Conservation (phyloP, 2,113 vertebrate species). For the Oenanthe melanoleuca region DNA sequence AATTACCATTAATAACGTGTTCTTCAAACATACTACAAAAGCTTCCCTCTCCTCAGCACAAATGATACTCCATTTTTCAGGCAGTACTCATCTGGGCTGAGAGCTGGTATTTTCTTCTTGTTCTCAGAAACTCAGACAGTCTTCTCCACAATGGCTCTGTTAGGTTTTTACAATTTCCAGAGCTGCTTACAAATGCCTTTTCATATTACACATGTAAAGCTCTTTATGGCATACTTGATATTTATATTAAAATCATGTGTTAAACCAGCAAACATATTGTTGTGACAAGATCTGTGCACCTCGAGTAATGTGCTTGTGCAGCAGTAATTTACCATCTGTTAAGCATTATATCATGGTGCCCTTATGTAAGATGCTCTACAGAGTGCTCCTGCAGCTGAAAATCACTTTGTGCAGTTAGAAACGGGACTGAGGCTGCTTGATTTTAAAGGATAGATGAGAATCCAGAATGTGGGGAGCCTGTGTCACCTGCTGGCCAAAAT, state of each 20-base stretch:
- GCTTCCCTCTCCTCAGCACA: not conserved
- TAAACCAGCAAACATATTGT: conserved; percentile 57
- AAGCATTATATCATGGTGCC: not conserved
- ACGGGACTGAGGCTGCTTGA: not conserved
- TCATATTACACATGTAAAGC: not conserved
- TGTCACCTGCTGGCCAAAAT: conserved; percentile 42
- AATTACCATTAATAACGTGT: not conserved
- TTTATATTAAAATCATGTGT: conserved; percentile 35
- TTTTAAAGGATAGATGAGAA: not conserved
- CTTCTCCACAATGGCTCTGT: not conserved
- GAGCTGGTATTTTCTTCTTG: not conserved
- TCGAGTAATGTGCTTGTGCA: conserved; percentile 33
- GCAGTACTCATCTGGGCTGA: not conserved
- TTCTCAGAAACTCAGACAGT: not conserved
- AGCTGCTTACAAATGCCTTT: conserved; percentile 37
- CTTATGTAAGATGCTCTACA: conserved; percentile 25
- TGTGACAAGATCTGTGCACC: conserved; percentile 55
- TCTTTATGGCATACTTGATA: conserved; percentile 16
- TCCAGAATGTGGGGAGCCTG: not conserved
- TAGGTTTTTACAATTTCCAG: not conserved
- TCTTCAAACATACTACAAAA: not conserved
- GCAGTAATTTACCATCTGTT: conserved; percentile 58
- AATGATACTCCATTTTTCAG: not conserved
- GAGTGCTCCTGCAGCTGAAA: not conserved
- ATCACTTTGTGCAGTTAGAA: not conserved